Base-by-base conservation (phyloP, 1,140 invertebrate genomes). In the Arctopsyche grandis region DNA sequence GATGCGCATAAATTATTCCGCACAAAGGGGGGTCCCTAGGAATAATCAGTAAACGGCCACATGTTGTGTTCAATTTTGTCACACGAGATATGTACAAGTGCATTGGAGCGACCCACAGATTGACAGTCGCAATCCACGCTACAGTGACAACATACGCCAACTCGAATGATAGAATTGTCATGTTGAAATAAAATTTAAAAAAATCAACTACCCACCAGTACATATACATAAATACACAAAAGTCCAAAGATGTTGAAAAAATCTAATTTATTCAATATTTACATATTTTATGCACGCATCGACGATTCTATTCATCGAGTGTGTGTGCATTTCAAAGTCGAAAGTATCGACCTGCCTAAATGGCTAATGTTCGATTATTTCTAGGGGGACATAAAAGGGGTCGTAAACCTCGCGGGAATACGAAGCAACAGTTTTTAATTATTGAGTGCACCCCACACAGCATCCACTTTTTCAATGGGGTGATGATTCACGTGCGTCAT, bases 31-130 rank as follows among this genome's bases (percentile, higher is more conserved):
- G 78, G 71, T 75, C 73, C 75, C 71, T 44, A 26, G 43, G 77
- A 78, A 80, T 82, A 82, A 82, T 82, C 81, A 80, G 78, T 75
- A 69, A 75, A 78, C 73, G 81, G 79, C 79, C 81, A 82, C 81
- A 82, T 79, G 81, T 77, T 66, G 71, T 70, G 70, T 81, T 78
- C 66, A 69, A 44, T 74, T 81, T 69, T 79, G 77, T 75, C 77
- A 79, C 80, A 74, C n/a, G 71, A 24, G 48, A 56, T 21, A 7
- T 21, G 22, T 43, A 48, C 26, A 16, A 14, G 16, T 44, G 12
- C 16, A 14, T 21, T 24, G 1, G 60, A 16, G 38, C 44, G 48
- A 56, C n/a, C 38, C 71, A 29, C 21, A 56, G 44, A 74, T 74
- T 74, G 43, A 74, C 46, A 19, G 21, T 73, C 19, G 29, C 29